phyloP scores from a whole-genome alignment of 2,113 vertebrate species.

The Podarcis raffonei region DNA sequence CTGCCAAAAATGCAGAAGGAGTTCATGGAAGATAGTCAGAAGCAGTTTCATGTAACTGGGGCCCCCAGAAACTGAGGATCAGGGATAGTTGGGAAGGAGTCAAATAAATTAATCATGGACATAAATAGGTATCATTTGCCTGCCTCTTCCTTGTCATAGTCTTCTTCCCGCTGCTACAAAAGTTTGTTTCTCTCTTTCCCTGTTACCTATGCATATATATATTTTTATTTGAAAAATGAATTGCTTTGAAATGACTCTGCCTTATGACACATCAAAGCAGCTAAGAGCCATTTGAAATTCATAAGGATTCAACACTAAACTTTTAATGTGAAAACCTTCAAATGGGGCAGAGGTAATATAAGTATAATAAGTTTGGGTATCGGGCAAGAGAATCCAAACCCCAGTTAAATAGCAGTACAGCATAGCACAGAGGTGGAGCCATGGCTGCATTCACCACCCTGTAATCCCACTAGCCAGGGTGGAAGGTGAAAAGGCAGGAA shows the following conservation, averaged over 20 bases:
- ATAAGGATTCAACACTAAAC: neutral
- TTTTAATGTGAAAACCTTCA: neutral
- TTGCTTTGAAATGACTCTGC: neutral
- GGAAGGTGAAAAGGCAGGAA: too few species aligned
- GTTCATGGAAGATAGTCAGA: constrained; percentile 39
- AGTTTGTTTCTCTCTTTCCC: neutral
- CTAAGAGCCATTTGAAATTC: neutral
- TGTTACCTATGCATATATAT: neutral
- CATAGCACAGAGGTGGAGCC: too few species aligned
- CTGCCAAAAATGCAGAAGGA: constrained; percentile 29
- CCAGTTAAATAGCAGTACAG: too few species aligned
- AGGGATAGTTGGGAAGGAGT: constrained; percentile 36
- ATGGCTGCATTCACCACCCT: too few species aligned
- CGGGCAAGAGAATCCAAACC: too few species aligned
- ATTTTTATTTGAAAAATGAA: neutral
- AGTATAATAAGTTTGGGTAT: neutral
- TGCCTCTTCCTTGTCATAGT: constrained; percentile 46
- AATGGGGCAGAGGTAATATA: neutral
- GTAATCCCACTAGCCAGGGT: too few species aligned
- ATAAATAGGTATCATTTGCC: constrained; percentile 29
- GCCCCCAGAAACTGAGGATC: constrained; percentile 9
- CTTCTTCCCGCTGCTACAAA: constrained; percentile 39
- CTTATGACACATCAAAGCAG: constrained; percentile 2
- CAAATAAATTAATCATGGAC: constrained; percentile 40
- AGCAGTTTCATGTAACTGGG: constrained; percentile 29